Evolutionary conservation across 2,888 invertebrate genomes (phyloP).

Genomic region (Lottia scabra): DNA sequence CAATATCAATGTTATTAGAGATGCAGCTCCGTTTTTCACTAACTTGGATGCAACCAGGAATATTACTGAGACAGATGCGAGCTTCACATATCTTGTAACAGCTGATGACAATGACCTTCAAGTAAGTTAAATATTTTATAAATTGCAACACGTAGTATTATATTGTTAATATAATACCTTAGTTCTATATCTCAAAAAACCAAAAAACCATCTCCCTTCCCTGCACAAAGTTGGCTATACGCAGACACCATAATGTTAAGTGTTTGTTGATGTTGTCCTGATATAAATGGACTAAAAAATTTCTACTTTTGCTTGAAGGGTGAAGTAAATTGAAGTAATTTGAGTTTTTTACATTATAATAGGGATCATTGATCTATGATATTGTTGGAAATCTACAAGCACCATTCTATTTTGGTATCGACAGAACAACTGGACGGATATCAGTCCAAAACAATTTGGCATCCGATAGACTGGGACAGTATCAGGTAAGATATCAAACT

Average conservation of each 20-base stretch:
- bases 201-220: too few relatives aligned
- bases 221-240: too few relatives aligned
- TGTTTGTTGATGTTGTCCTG: too few relatives aligned
- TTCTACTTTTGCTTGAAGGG: too few relatives aligned
- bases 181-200: too few relatives aligned
- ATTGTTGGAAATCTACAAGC: conserved; percentile 58
- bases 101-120: conserved; percentile 45
- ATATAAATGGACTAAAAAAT: too few relatives aligned
- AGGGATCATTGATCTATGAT: conserved; percentile 31
- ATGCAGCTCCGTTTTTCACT: conserved; percentile 24
- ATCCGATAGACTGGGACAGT: conserved; percentile 18
- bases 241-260: too few relatives aligned
- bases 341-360: not conserved
- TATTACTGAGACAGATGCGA: conserved; percentile 27
- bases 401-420: conserved; percentile 55
- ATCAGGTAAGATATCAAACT: conserved; percentile 24
- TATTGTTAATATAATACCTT: not conserved
- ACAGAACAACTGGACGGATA: conserved; percentile 39
- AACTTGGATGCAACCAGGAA: too few relatives aligned
- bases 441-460: conserved; percentile 27
- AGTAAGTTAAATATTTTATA: conserved; percentile 28
- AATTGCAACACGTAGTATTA: too few relatives aligned
- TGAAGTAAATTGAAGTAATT: not conserved
- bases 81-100: conserved; percentile 35
- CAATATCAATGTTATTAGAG: conserved; percentile 33